Conservation (phyloP, 2,888 invertebrate species). For the Enoplolaimus lenunculus region DNA sequence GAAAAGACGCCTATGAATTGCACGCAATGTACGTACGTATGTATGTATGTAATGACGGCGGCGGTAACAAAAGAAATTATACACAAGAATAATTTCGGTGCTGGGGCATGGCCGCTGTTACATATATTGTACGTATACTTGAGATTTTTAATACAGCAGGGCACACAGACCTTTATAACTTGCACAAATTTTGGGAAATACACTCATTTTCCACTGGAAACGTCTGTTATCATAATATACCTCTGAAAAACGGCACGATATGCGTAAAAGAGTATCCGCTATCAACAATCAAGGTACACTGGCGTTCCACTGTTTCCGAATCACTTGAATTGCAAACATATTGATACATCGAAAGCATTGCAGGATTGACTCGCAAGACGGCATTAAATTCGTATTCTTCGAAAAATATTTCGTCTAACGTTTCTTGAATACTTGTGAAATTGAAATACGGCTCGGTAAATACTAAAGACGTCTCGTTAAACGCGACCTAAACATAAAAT, state of each 20-base stretch:
- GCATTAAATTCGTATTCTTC: constrained; percentile 86
- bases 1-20: too few species aligned
- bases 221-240: too few species aligned
- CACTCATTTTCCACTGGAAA: too few species aligned
- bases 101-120: too few species aligned
- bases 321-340: neutral
- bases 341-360: neutral
- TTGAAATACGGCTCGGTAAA: constrained; percentile 88
- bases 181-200: too few species aligned
- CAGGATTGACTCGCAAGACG: constrained; percentile 43
- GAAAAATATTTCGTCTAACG: constrained; percentile 85
- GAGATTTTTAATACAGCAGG: too few species aligned
- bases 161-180: too few species aligned
- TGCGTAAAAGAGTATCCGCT: constrained; percentile 90
- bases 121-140: too few species aligned
- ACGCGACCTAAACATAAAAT: constrained; percentile 31
- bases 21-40: too few species aligned
- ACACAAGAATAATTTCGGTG: too few species aligned
- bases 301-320: constrained; percentile 24
- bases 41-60: too few species aligned
- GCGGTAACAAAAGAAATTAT: too few species aligned
- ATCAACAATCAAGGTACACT: constrained; percentile 71
- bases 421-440: constrained; percentile 78
- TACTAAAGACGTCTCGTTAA: constrained; percentile 59
- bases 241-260: constrained; percentile 73